A percentile compares a stretch with the other conserved stretches of the same genome.
Conservation (phyloP, 2,888 invertebrate genomes). For the Drosophila birchii region DNA sequence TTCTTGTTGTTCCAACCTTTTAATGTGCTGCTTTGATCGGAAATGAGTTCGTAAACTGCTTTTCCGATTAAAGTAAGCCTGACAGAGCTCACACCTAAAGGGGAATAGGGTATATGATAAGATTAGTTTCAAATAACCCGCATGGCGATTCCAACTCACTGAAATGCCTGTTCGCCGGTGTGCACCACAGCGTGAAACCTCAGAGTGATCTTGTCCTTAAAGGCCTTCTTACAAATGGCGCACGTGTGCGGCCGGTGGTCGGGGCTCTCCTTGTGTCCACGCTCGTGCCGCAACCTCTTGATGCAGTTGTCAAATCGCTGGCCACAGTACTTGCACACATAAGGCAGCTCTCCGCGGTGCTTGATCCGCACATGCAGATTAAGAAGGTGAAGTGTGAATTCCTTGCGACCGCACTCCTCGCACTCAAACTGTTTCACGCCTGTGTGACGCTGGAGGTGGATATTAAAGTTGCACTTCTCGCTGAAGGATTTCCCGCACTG, state of each 20-base stretch:
- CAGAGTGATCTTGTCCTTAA: slow-evolving; percentile 31
- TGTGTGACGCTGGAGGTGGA: slow-evolving; percentile 42
- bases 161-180: slow-evolving; percentile 57
- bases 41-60: slow-evolving; percentile 47
- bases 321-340: slow-evolving; percentile 38
- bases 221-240: slow-evolving; percentile 44
- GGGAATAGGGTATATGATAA: not conserved
- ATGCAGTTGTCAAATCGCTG: slow-evolving; percentile 40
- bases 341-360: slow-evolving; percentile 39
- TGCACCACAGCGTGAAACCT: slow-evolving; percentile 54
- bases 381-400: slow-evolving; percentile 34
- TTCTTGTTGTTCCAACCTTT: slow-evolving; percentile 14
- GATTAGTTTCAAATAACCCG: not conserved
- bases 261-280: slow-evolving; percentile 25
- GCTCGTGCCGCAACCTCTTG: slow-evolving; percentile 30
- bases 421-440: slow-evolving; percentile 37
- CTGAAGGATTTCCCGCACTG: slow-evolving; percentile 45
- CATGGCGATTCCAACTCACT: slow-evolving; percentile 22
- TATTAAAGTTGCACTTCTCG: slow-evolving; percentile 39
- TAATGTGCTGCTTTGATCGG: slow-evolving; percentile 47
- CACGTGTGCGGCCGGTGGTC: slow-evolving; percentile 32
- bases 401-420: slow-evolving; percentile 35
- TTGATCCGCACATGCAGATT: slow-evolving; percentile 34
- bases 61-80: slow-evolving; percentile 54
- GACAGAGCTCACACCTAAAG: slow-evolving; percentile 53